phyloP scores from a whole-genome alignment of 1,140 invertebrate species.

The Drosophila burlai region DNA sequence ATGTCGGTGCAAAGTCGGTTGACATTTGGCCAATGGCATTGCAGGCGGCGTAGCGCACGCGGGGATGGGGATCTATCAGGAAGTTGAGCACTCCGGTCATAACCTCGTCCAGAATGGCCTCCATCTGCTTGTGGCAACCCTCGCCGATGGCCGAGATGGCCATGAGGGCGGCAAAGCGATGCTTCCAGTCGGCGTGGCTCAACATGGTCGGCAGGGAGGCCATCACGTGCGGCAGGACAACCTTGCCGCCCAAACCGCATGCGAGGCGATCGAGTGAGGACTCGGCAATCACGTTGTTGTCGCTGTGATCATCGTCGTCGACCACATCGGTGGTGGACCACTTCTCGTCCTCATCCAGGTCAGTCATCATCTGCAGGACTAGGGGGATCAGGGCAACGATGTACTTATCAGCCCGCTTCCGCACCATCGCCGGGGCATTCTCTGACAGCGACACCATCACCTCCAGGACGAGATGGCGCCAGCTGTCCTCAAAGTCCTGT shows the following conservation, averaged over 20 bases:
- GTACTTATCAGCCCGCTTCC: constrained; percentile 94
- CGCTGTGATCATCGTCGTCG: constrained; percentile 93
- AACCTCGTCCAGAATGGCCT: constrained; percentile 95
- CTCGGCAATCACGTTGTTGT: constrained; percentile 97
- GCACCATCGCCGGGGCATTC: constrained; percentile 97
- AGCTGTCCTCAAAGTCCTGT: constrained; percentile 91
- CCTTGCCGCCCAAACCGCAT: constrained; percentile 98
- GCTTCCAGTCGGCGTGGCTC: constrained; percentile 92
- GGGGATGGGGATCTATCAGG: constrained; percentile 90
- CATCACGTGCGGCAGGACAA: constrained; percentile 95
- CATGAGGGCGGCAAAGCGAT: constrained; percentile 98
- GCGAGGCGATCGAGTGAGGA: constrained; percentile 98
- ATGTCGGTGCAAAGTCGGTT: constrained; percentile 98
- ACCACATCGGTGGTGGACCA: constrained; percentile 93
- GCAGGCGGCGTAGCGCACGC: constrained; percentile 94
- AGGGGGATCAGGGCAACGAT: constrained; percentile 92
- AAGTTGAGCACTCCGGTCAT: constrained; percentile 95
- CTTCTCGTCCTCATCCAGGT: constrained; percentile 90
- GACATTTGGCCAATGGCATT: constrained; percentile 99
- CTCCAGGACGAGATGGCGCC: constrained; percentile 96
- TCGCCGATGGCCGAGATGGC: constrained; percentile 99
- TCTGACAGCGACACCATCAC: constrained; percentile 97
- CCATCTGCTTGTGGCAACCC: constrained; percentile 99
- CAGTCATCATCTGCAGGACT: constrained; percentile 98
- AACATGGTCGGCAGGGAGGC: constrained; percentile 95